Conservation (phyloP, 2,797 vertebrate genomes). For the Capromys pilorides region DNA sequence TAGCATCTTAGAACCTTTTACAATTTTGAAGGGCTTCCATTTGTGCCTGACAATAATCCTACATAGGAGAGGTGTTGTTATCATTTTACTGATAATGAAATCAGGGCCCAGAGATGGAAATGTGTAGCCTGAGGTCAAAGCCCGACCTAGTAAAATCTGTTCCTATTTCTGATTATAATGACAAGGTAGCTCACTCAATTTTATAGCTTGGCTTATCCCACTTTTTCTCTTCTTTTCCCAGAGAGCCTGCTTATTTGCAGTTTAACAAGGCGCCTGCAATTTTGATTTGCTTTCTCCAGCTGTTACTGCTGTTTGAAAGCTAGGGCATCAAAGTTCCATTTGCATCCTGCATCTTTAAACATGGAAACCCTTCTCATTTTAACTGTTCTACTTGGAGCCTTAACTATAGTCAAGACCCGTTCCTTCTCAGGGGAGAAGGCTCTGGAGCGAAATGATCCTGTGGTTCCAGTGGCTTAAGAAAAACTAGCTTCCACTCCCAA, state of each 20-base stretch:
- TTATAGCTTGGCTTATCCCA: constrained; percentile 38
- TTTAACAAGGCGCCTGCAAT: constrained; percentile 70
- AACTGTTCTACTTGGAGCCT: constrained; percentile 54
- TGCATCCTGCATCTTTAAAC: constrained; percentile 65
- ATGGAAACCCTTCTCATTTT: constrained; percentile 67
- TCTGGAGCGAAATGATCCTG: constrained; percentile 15
- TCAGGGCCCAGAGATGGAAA: constrained; percentile 36
- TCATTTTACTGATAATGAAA: constrained; percentile 61
- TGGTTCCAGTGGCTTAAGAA: constrained; percentile 44
- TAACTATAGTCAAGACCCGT: constrained; percentile 21
- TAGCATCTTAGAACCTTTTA: constrained; percentile 26
- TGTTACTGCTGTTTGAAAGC: constrained; percentile 67
- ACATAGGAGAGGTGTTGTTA: background rate
- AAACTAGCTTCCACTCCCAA: constrained; percentile 29
- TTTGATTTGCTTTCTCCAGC: constrained; percentile 67
- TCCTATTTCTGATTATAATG: constrained; percentile 67
- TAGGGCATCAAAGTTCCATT: constrained; percentile 61
- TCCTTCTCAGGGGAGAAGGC: constrained; percentile 59
- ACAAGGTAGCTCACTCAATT: constrained; percentile 49
- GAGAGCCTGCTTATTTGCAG: constrained; percentile 64
- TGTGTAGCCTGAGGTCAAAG: constrained; percentile 39
- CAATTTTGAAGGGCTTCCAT: constrained; percentile 26
- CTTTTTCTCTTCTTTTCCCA: constrained; percentile 28
- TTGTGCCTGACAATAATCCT: constrained; percentile 25
- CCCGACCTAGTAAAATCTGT: constrained; percentile 2